phyloP scores from a whole-genome alignment of 2,888 invertebrate species.

The Mythimna vitellina region DNA sequence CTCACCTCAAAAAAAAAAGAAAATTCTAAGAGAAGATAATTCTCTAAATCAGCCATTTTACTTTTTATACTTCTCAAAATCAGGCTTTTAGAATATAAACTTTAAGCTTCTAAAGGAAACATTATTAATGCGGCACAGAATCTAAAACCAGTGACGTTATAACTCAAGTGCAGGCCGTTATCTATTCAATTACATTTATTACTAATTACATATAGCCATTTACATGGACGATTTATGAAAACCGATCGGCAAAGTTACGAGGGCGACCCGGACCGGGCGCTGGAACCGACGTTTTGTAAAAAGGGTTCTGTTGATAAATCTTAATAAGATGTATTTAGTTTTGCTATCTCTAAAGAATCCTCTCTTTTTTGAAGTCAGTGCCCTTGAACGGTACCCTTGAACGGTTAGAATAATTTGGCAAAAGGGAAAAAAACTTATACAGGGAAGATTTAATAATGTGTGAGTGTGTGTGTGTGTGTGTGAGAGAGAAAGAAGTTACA shows the following conservation, averaged over 20 bases:
- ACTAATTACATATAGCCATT: slow-evolving; percentile 66
- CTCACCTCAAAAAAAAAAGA: too few relatives aligned
- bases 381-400: background rate
- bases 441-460: too few relatives aligned
- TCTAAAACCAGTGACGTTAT: slow-evolving; percentile 29
- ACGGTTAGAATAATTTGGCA: background rate
- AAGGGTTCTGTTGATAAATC: slow-evolving; percentile 50
- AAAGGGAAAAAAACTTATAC: too few relatives aligned
- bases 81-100: background rate
- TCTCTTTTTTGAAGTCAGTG: too few relatives aligned
- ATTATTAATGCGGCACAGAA: slow-evolving; percentile 11
- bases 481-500: too few relatives aligned
- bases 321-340: background rate
- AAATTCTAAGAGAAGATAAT: too few relatives aligned
- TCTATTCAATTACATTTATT: slow-evolving; percentile 74
- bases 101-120: slow-evolving; percentile 5
- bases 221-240: slow-evolving; percentile 73
- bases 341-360: background rate
- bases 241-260: slow-evolving; percentile 58
- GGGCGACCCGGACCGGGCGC: slow-evolving; percentile 21
- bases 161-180: slow-evolving; percentile 60
- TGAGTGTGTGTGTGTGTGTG: too few relatives aligned
- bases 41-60: too few relatives aligned
- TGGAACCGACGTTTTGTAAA: slow-evolving; percentile 3
- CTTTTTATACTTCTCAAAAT: background rate